These are phyloP conservation scores for Chloroclysta siterata DNA, from an alignment of 2,888 invertebrate genomes.

Conservation along the genomic window DNA sequence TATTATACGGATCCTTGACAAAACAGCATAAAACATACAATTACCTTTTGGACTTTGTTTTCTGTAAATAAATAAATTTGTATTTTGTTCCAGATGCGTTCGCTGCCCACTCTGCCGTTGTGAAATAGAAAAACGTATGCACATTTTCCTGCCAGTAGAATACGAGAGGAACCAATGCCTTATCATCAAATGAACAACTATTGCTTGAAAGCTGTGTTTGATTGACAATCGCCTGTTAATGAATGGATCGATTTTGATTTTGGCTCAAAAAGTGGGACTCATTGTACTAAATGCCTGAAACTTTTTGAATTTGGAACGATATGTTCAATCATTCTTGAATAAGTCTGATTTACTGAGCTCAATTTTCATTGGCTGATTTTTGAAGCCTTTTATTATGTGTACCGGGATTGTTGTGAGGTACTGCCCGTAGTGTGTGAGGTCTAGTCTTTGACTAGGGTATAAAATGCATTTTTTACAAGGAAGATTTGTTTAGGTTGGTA, in stretches of 20 bases:
- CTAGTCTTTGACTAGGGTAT: constrained; percentile 30
- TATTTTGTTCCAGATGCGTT: constrained; percentile 81
- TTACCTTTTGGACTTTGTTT: too few relatives aligned
- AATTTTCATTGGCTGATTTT: not conserved
- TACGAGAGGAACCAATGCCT: constrained; percentile 68
- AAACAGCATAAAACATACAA: too few relatives aligned
- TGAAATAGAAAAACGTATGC: constrained; percentile 88
- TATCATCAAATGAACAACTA: constrained; percentile 67
- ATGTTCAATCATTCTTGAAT: not conserved
- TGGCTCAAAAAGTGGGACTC: not conserved
- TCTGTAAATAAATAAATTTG: not conserved
- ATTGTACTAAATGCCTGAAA: not conserved
- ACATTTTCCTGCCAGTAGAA: constrained; percentile 89
- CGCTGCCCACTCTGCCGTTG: constrained; percentile 91
- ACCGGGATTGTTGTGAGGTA: too few relatives aligned
- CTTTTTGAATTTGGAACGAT: not conserved
- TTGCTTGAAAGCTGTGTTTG: constrained; percentile 44
- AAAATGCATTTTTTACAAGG: constrained; percentile 30
- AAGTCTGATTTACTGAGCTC: not conserved
- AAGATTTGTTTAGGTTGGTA: constrained; percentile 4
- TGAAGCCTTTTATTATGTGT: not conserved
- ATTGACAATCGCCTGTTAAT: constrained; percentile 35
- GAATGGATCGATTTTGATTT: constrained; percentile 26
- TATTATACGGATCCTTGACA: too few relatives aligned
- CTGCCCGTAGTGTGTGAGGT: constrained; percentile 15